Conservation (phyloP, 2,888 invertebrate species). For the Idaea aversata region DNA sequence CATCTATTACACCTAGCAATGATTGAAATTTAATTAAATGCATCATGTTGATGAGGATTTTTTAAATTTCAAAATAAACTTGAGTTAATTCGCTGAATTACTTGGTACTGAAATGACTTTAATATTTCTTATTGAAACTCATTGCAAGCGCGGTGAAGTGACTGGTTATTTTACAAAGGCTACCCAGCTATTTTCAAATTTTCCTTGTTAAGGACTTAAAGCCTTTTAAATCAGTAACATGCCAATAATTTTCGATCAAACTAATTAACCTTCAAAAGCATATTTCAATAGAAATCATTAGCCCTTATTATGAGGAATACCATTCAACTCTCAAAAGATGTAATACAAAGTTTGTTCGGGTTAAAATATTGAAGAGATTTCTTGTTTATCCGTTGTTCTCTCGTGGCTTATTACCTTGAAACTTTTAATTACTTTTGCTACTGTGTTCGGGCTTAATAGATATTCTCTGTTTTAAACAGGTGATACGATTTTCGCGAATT, state of each 20-base stretch:
- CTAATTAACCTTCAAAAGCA: constrained; percentile 24
- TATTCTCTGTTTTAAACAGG: constrained; percentile 40
- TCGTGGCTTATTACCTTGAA: constrained; percentile 36
- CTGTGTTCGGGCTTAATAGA: constrained; percentile 50
- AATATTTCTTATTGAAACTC: neutral
- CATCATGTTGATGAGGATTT: no score
- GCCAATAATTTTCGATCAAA: constrained; percentile 12
- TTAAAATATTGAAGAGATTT: constrained; percentile 44
- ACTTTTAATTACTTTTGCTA: constrained; percentile 63
- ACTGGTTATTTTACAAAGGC: neutral
- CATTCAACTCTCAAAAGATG: constrained; percentile 35
- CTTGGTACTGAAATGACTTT: neutral
- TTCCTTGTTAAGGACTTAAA: neutral
- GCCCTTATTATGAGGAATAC: constrained; percentile 34
- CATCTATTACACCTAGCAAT: no score
- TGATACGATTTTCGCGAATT: constrained; percentile 33
- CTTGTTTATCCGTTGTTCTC: constrained; percentile 37
- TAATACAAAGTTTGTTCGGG: constrained; percentile 40
- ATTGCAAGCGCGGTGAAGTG: neutral
- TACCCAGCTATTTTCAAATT: neutral
- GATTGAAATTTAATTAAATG: no score
- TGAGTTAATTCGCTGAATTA: no score
- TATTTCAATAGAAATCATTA: constrained; percentile 38
- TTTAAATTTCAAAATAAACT: no score
- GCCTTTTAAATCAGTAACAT: neutral